These are phyloP conservation scores for Drosophila maculinotata DNA, from an alignment of 2,888 invertebrate genomes.

Conservation along the genomic window DNA sequence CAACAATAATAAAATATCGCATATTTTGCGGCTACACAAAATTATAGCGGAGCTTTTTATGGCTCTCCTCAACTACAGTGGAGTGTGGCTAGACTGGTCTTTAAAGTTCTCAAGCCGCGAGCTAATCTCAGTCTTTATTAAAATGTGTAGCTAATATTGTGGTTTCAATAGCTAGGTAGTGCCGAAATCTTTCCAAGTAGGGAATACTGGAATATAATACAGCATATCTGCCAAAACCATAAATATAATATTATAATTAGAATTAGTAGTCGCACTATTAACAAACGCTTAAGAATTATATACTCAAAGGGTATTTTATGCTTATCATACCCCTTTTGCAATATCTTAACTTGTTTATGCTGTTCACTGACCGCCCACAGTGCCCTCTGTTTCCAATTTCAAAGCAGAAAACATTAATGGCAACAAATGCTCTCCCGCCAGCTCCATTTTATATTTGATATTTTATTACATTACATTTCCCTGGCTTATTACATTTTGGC, in stretches of 20 bases:
- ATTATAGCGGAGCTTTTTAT: conserved; percentile 34
- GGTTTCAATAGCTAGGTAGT: too few relatives aligned
- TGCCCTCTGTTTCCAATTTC: conserved; percentile 57
- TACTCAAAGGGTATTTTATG: conserved; percentile 1
- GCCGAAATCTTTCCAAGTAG: too few relatives aligned
- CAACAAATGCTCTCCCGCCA: conserved; percentile 65
- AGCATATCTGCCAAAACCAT: too few relatives aligned
- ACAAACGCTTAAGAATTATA: too few relatives aligned
- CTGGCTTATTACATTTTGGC: conserved; percentile 81
- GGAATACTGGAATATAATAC: too few relatives aligned
- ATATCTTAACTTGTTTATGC: conserved; percentile 13
- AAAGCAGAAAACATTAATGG: conserved; percentile 70
- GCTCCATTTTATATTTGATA: conserved; percentile 73
- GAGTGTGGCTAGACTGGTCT: not conserved
- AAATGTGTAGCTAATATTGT: not conserved
- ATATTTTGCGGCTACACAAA: conserved; percentile 66
- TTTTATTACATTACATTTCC: conserved; percentile 80
- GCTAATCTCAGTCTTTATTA: conserved; percentile 12
- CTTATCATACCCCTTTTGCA: not conserved
- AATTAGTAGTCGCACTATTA: too few relatives aligned
- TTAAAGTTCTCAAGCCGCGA: not conserved
- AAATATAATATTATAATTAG: too few relatives aligned
- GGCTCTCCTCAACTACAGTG: not conserved
- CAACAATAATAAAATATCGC: conserved; percentile 78
- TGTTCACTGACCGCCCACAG: conserved; percentile 3